Evolutionary conservation across 2,888 invertebrate species (phyloP).

Genomic region (Leptopilina drosophilae): DNA sequence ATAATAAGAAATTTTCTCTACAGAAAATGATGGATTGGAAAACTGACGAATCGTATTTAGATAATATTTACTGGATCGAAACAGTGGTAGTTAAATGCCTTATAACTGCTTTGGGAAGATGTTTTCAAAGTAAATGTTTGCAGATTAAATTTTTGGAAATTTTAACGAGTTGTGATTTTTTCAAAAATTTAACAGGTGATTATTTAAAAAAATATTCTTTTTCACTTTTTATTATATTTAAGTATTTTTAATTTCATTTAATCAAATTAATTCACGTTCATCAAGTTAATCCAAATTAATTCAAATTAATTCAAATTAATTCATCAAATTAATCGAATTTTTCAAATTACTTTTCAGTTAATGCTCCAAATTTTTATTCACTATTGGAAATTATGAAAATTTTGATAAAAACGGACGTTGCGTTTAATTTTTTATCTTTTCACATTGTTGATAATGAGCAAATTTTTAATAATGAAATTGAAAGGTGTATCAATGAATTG

Average conservation of each 20-base stretch:
- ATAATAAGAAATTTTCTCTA: neutral
- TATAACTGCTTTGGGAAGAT: conserved; percentile 80
- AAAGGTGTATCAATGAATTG: conserved; percentile 79
- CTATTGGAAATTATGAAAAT: conserved; percentile 79
- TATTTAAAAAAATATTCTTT: neutral
- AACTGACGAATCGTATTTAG: conserved; percentile 76
- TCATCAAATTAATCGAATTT: no score
- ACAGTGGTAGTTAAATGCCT: conserved; percentile 80
- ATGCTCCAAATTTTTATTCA: conserved; percentile 76
- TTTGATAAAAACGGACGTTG: conserved; percentile 79
- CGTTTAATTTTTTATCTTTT: conserved; percentile 79
- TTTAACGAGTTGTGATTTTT: conserved; percentile 65
- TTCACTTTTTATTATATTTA: no score
- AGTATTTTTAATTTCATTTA: no score
- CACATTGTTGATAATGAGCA: conserved; percentile 77
- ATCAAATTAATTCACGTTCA: conserved; percentile 55
- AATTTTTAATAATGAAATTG: conserved; percentile 78
- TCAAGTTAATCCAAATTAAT: neutral
- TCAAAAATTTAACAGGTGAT: conserved; percentile 65
- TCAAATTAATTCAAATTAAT: conserved; percentile 64
- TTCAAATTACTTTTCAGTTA: conserved; percentile 75
- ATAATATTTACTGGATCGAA: conserved; percentile 80
- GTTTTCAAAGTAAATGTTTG: conserved; percentile 82
- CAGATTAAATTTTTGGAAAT: conserved; percentile 82
- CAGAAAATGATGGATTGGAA: conserved; percentile 71